These are phyloP conservation scores for Erinaceus europaeus DNA, from an alignment of 2,113 vertebrate species.

Conservation along the genomic window DNA sequence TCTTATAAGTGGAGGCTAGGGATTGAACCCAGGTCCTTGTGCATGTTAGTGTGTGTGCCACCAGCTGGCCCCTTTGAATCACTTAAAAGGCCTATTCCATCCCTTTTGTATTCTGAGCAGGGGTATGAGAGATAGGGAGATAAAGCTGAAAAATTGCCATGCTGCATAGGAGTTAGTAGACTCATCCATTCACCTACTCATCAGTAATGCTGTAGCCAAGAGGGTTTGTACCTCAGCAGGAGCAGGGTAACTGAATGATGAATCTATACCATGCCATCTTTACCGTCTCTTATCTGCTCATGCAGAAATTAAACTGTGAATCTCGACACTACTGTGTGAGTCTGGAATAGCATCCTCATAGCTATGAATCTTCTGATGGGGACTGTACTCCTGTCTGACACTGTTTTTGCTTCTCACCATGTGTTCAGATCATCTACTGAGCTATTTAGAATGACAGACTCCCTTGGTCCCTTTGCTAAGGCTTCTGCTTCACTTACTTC, in stretches of 20 bases:
- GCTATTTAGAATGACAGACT: neutral
- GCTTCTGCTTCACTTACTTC: constrained; percentile 23
- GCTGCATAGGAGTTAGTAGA: neutral
- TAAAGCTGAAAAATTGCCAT: neutral
- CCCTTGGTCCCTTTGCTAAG: neutral
- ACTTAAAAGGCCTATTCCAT: neutral
- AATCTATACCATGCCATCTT: neutral
- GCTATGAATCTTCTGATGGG: neutral
- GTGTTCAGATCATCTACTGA: neutral
- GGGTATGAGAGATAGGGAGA: neutral
- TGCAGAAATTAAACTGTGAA: neutral
- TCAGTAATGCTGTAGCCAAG: neutral
- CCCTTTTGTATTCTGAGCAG: constrained; percentile 4
- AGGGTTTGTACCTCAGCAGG: neutral
- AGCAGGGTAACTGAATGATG: neutral
- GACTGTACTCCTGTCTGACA: neutral
- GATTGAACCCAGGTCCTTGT: no score
- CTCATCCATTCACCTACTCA: neutral
- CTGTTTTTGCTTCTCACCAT: neutral
- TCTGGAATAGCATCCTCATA: neutral
- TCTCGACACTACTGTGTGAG: neutral
- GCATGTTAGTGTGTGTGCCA: no score
- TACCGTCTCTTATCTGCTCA: neutral
- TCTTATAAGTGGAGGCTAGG: no score
- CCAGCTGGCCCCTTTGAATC: no score